Base-by-base conservation (phyloP, 2,113 vertebrate species). In the Protobothrops mucrosquamatus region DNA sequence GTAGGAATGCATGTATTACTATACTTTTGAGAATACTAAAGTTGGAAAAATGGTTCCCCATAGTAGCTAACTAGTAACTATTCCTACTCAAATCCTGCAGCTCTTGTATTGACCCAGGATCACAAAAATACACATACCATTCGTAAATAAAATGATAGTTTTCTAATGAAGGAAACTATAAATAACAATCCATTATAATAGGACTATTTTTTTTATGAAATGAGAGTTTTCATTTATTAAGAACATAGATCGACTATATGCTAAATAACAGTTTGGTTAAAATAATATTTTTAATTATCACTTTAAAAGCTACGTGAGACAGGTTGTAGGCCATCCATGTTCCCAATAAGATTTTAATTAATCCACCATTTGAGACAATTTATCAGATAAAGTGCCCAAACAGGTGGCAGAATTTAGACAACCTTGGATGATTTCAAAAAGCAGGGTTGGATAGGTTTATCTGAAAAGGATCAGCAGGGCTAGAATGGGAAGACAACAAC, bases 141-240 rank as follows among this genome's bases (percentile, higher is more conserved):
- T 89, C 10, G 51, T 4, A 26, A 54, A 74, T 26, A 39, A 48
- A 92, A 61, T 22, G 29, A 29, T 22, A n/a, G 34, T 24, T 56
- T 92, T 64, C 24, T 89, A n/a, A 56, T 48, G 20, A 39, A 85
- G 92, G 43, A 92, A 92, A 81, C 34, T 56, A 39, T 81, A 89
- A 34, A 46, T 91, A 57, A n/a, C 56, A 56, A 64, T 4, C 34
- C 43, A 26, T 20, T 26, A 39, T 23, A 91, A 91, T 8, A 9
- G 1, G 57, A 23, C 46, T n/a, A 88, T 8, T 55, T 54, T 55
- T 54, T 92, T 8, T 26, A 56, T 39, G 24, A 29, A 56, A 57
- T 52, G 54, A 24, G 9, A 64, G 24, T 26, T 43, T 23, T 12
- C 23, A 23, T 57, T 22, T 89, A 22, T 23, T 56, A 39, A 51